These are phyloP conservation scores for Pseudococcus viburni DNA, from an alignment of 2,888 invertebrate species.

Conservation along the genomic window DNA sequence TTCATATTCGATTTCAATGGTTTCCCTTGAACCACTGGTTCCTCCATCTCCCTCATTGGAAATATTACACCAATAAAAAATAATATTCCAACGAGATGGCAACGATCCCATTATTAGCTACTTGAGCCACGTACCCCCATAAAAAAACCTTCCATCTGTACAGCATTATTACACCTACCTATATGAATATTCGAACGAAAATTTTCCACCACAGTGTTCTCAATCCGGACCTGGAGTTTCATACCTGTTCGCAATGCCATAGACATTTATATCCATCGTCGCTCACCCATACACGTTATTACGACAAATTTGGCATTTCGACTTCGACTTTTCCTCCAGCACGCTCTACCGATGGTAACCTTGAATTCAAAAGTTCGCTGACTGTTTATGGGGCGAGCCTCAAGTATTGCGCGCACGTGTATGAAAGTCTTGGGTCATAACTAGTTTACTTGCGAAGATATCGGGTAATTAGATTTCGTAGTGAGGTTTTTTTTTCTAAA, in stretches of 20 bases:
- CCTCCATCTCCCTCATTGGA: not conserved
- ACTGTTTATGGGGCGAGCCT: not conserved
- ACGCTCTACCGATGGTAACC: not conserved
- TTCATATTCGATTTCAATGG: not conserved
- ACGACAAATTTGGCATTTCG: conserved; percentile 37
- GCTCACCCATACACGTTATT: not conserved
- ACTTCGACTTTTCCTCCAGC: conserved; percentile 31
- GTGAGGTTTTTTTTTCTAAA: not conserved
- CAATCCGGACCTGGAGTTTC: not conserved
- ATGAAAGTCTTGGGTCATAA: conserved; percentile 21
- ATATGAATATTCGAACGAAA: not conserved
- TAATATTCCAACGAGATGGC: not conserved
- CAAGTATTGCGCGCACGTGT: not conserved
- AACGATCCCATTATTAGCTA: not conserved
- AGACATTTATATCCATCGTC: conserved; percentile 4
- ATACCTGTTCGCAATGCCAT: not conserved
- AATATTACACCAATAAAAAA: not conserved
- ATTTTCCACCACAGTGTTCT: not conserved
- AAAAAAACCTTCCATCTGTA: not conserved
- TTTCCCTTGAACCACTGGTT: not conserved
- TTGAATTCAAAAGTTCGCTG: conserved; percentile 10
- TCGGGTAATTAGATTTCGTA: not conserved
- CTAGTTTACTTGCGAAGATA: not conserved
- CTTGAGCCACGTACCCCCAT: not conserved
- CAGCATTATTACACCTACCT: too few species aligned